Conservation (phyloP, 2,888 invertebrate genomes). For the Dorcus hopei region DNA sequence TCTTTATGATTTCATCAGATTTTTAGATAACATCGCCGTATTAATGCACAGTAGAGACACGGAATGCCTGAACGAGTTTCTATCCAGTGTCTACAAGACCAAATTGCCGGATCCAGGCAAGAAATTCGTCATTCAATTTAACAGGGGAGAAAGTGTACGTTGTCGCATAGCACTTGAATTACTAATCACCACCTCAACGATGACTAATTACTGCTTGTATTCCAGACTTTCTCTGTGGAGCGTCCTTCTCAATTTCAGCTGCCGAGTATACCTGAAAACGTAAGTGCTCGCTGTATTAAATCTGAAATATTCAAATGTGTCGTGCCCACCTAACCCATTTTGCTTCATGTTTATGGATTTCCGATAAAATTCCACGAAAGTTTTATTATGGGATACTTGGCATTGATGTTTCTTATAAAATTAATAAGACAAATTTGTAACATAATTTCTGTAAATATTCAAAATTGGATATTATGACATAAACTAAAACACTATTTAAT, state of each 20-base stretch:
- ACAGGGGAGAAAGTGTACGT: slow-evolving; percentile 59
- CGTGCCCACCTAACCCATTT: neutral
- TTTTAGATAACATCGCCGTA: slow-evolving; percentile 79
- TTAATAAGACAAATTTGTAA: no score
- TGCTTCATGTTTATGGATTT: neutral
- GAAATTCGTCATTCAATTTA: slow-evolving; percentile 60
- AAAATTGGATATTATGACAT: no score
- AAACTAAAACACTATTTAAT: no score
- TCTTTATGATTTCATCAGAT: slow-evolving; percentile 49
- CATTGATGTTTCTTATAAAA: no score
- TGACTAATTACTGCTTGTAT: slow-evolving; percentile 31
- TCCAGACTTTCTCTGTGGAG: slow-evolving; percentile 74
- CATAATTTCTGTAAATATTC: no score
- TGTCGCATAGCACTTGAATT: neutral
- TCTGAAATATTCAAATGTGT: slow-evolving; percentile 10
- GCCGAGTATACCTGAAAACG: slow-evolving; percentile 95
- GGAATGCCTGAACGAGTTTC: slow-evolving; percentile 59
- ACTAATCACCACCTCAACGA: neutral
- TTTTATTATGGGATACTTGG: neutral
- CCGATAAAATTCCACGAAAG: neutral
- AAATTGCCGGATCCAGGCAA: slow-evolving; percentile 68
- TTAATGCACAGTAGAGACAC: slow-evolving; percentile 61
- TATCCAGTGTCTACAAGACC: slow-evolving; percentile 65
- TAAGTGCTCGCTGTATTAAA: slow-evolving; percentile 53
- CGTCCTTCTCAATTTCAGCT: slow-evolving; percentile 74